Evolutionary conservation across 1,140 invertebrate genomes (phyloP).

Genomic region (Notospermus geniculatus): DNA sequence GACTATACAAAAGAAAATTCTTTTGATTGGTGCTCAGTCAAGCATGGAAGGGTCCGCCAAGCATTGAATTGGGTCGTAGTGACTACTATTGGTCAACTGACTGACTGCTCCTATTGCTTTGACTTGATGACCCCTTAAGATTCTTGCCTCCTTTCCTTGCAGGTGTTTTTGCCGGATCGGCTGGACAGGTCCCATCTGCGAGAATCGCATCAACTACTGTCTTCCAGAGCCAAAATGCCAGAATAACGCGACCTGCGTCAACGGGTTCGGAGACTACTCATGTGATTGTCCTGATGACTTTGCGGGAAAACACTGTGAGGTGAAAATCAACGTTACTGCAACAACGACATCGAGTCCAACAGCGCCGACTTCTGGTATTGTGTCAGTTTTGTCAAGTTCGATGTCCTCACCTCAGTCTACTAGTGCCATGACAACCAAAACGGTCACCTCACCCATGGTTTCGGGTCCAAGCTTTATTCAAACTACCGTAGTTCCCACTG

Average conservation of each 20-base stretch:
- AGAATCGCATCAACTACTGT: constrained; percentile 65
- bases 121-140: too few species aligned
- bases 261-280: constrained; percentile 27
- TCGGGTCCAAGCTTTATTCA: too few species aligned
- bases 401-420: too few species aligned
- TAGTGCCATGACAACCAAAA: too few species aligned
- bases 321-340: constrained; percentile 30
- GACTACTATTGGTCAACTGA: too few species aligned
- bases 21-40: too few species aligned
- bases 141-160: constrained; percentile 19
- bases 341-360: constrained; percentile 1
- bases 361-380: not conserved
- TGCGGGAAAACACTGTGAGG: constrained; percentile 36
- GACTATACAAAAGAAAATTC: too few species aligned
- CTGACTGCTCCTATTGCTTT: too few species aligned
- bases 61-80: too few species aligned
- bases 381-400: not conserved
- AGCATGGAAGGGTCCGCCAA: too few species aligned
- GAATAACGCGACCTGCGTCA: constrained; percentile 26
- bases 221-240: constrained; percentile 21
- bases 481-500: too few species aligned
- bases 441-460: too few species aligned
- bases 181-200: constrained; percentile 92
- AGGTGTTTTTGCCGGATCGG: constrained; percentile 90
- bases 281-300: constrained; percentile 24